Base-by-base conservation (phyloP, 37 sponge, comb jelly and placozoan species). In the Ianthella basta region DNA sequence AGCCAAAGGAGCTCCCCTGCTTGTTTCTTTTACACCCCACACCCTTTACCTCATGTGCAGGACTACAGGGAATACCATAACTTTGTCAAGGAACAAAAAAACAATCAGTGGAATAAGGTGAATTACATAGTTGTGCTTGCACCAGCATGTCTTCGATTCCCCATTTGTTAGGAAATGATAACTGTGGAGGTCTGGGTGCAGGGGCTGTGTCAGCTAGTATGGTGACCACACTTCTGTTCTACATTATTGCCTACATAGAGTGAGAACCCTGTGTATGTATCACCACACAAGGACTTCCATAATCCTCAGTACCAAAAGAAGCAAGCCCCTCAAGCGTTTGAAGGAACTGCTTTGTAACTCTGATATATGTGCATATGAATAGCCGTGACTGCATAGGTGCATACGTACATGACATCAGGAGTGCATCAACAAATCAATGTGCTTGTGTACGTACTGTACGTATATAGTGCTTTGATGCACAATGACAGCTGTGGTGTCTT, bases 91-190 rank as follows among this genome's bases (percentile, higher is more conserved):
- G 39, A 72, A 8, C 73, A 72, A 32, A 40, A 72, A 21, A 72
- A 72, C 13, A 72, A 72, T 72, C 20, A 34, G 39, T 72, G 73
- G 73, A 72, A 40, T 40, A 72, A 72, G 73, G 73, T 72, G 20
- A 20, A 40, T 23, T 57, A 57, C 18, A 15, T 18, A 57, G 59
- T 18, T 57, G 18, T 20, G 15, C 18, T 57, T 57, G 18, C 59
- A 20, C 59, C 18, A 18, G 18, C 59, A 20, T 18, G 18, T 57
- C 18, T 57, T 57, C 15, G 18, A n/a, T n/a, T n/a, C n/a, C n/a
- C n/a, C n/a, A n/a, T n/a, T n/a, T 56, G 66, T 64, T 16, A 64
- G 27, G 27, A 64, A 24, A 29, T 12, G 23, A 29, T 12, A 64
- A 10, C 23, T 29, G 6, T 29, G 27, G 29, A 64, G 20, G 29